Evolutionary conservation across 2,888 invertebrate species (phyloP), one percentile per base, ranked within the genome.

Genomic region (Dorcus hopei): DNA sequence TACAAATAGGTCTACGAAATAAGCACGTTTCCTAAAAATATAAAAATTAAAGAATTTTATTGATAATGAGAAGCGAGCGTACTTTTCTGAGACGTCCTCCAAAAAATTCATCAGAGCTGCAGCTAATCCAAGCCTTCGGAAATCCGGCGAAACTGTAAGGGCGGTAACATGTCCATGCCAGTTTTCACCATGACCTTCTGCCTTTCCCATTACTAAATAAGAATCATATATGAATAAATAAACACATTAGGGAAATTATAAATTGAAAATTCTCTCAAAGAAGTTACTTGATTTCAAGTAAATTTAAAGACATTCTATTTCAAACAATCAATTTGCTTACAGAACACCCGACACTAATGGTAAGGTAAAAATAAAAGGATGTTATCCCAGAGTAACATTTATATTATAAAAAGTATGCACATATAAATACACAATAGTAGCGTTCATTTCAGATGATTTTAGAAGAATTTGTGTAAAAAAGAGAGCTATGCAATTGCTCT

Each of bases 81-180:
- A 93, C 93, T 92, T 93, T 80, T 99, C 97, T 2, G 98, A 98
- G 57, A 96, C 90, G 74, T 95, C 92, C 81, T 99, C 99, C 50
- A 99, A 80, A 68, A 90, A 91, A 70, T 87, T 91, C 96, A 99
- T 99, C 48, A 99, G 82, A 53, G 90, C 89, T 4, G 91, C 95
- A 41, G 97, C 98, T 53, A 99, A 81, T 2, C 97, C 97, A 9
- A 97, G 79, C 65, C 98, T 84, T 70, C 99, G 83, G 73, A 92
- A 98, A 73, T 95, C 93, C 1, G 97, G 95, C 3, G 97, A 93
- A 2, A 99, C 97, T 5, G 97, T 97, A 40, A 99, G 81, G 2
- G 98, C 98, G 45, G 99, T 99, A 8, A 99, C 98, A 81, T 99
- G 99, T 0, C 99, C 99, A 82, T 99, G 99, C 97, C 97, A 99